phyloP scores from a whole-genome alignment of 2,797 vertebrate species.

The Mergus octosetaceus region DNA sequence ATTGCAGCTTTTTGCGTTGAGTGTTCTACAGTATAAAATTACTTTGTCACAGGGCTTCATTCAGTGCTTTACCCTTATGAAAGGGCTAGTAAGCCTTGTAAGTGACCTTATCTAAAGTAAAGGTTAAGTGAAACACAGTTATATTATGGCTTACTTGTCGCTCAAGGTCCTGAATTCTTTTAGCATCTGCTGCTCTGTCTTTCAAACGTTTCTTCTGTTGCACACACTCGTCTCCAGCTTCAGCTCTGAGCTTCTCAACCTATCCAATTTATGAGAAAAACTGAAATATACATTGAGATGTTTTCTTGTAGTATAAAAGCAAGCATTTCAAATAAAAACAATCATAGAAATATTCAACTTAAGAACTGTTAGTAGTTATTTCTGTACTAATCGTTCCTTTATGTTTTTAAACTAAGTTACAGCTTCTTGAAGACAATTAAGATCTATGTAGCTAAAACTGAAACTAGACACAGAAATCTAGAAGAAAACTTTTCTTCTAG shows the following conservation, averaged over 20 bases:
- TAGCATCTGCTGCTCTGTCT: constrained; percentile 83
- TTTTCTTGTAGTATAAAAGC: neutral
- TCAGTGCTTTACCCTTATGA: neutral
- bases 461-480: neutral
- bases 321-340: neutral
- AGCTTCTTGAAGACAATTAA: neutral
- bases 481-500: neutral
- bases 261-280: constrained; percentile 37
- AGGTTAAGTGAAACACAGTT: neutral
- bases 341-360: neutral
- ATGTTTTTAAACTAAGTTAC: neutral
- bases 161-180: constrained; percentile 89
- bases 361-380: neutral
- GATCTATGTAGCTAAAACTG: neutral
- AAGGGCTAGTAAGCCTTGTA: neutral
- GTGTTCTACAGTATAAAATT: neutral
- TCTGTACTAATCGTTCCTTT: neutral
- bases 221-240: constrained; percentile 77
- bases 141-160: constrained; percentile 79
- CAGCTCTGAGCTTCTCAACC: constrained; percentile 87
- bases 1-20: neutral
- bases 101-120: neutral
- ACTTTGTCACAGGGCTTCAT: neutral
- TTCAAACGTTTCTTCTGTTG: constrained; percentile 82
- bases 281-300: neutral